Percentiles rank a stretch among this genome's conserved stretches.
phyloP scores from a whole-genome alignment of 2,888 invertebrate species.

The Cheilosia vernalis region DNA sequence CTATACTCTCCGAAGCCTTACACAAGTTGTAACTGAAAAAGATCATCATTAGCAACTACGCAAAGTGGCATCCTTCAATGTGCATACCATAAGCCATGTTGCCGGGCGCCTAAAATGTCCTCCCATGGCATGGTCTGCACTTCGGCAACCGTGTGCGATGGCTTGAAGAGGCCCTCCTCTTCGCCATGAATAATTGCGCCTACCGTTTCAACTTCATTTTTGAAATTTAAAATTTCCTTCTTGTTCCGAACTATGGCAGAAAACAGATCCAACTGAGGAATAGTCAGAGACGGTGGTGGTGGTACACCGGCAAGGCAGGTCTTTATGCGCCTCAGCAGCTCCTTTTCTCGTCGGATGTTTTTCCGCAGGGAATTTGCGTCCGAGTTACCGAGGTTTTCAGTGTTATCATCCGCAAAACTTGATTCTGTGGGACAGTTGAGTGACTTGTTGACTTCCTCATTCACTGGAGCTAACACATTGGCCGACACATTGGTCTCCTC shows the following conservation, averaged over 20 bases:
- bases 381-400: slow-evolving; percentile 71
- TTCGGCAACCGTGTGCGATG: slow-evolving; percentile 80
- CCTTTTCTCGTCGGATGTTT: slow-evolving; percentile 80
- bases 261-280: slow-evolving; percentile 86
- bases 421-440: slow-evolving; percentile 78
- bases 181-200: slow-evolving; percentile 42
- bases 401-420: slow-evolving; percentile 80
- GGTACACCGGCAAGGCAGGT: slow-evolving; percentile 88
- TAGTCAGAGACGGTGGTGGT: slow-evolving; percentile 90
- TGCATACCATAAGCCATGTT: slow-evolving; percentile 89
- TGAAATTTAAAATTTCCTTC: slow-evolving; percentile 83
- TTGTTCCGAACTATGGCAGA: slow-evolving; percentile 87
- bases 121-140: slow-evolving; percentile 85
- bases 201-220: slow-evolving; percentile 51
- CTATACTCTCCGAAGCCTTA: slow-evolving; percentile 88
- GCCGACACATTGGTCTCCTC: neutral
- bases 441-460: slow-evolving; percentile 76
- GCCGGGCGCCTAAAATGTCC: slow-evolving; percentile 86
- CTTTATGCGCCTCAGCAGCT: slow-evolving; percentile 83
- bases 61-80: neutral
- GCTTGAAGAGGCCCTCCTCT: slow-evolving; percentile 78
- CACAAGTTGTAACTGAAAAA: slow-evolving; percentile 88
- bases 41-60: neutral
- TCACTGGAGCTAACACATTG: neutral
- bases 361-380: slow-evolving; percentile 76